These are phyloP conservation scores for Pogonognathellus flavescens DNA, from an alignment of 1,140 invertebrate genomes.

Conservation along the genomic window DNA sequence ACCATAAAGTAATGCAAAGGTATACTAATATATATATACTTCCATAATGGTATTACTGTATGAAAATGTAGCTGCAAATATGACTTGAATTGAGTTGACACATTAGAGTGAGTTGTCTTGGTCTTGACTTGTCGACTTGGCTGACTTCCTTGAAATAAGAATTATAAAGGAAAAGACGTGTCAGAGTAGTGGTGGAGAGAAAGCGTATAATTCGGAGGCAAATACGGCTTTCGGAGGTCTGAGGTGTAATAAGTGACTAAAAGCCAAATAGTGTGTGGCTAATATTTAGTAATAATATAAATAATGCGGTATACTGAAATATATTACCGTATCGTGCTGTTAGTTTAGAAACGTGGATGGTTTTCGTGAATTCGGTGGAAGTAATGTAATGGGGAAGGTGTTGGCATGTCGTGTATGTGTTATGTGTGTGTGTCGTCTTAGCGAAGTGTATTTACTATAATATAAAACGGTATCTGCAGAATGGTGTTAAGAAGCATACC, in stretches of 20 bases:
- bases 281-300: not conserved
- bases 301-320: not conserved
- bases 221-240: not conserved
- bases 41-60: no score
- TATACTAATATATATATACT: no score
- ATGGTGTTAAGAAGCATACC: no score
- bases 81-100: conserved; percentile 37
- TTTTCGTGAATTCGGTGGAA: not conserved
- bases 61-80: not conserved
- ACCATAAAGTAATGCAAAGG: no score
- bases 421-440: no score
- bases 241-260: not conserved
- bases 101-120: not conserved
- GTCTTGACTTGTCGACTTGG: not conserved
- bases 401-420: not conserved
- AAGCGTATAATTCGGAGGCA: not conserved
- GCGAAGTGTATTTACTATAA: no score
- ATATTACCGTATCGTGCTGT: not conserved
- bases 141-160: conserved; percentile 17
- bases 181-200: not conserved
- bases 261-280: no score
- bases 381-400: conserved; percentile 22
- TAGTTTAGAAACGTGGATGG: no score
- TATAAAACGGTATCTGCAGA: no score
- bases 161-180: not conserved